phyloP scores from a whole-genome alignment of 1,140 invertebrate species.

The Drosophila pectinifera region DNA sequence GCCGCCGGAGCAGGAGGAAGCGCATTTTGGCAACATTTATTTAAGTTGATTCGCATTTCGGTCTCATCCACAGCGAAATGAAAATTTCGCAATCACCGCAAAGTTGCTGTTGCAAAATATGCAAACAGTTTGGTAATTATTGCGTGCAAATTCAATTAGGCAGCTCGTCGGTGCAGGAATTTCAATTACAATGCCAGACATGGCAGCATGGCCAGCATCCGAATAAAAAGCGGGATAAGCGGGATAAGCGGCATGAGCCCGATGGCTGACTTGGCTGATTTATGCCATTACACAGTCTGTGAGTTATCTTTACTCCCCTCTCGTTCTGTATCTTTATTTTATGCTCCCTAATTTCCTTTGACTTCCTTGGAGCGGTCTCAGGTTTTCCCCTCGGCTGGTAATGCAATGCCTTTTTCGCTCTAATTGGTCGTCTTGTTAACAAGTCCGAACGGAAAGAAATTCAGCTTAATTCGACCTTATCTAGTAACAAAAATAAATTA shows the following conservation, averaged over 20 bases:
- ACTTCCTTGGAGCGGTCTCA: conserved; percentile 8
- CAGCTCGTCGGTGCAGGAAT: conserved; percentile 3
- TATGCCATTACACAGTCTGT: conserved; percentile 1
- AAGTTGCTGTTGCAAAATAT: conserved; percentile 17
- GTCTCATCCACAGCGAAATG: not conserved
- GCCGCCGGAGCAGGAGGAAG: conserved; percentile 9
- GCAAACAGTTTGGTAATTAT: conserved; percentile 42
- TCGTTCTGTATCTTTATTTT: not conserved
- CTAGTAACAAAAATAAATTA: too few species aligned
- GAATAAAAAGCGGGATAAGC: not conserved
- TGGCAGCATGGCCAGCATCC: not conserved
- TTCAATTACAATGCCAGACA: conserved; percentile 26
- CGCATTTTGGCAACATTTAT: conserved; percentile 46
- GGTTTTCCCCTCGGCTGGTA: conserved; percentile 15
- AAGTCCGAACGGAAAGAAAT: not conserved
- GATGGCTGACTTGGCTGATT: not conserved
- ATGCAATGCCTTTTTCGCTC: conserved; percentile 44
- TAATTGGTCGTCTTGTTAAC: conserved; percentile 45
- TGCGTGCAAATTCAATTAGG: conserved; percentile 34
- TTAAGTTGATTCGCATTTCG: conserved; percentile 20
- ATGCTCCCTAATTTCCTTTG: conserved; percentile 1
- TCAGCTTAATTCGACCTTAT: not conserved
- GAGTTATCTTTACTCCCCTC: not conserved
- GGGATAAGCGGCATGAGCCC: too few species aligned
- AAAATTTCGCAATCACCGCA: conserved; percentile 19